Evolutionary conservation across 2,888 invertebrate genomes (phyloP).

Genomic region (Drosophila recens): DNA sequence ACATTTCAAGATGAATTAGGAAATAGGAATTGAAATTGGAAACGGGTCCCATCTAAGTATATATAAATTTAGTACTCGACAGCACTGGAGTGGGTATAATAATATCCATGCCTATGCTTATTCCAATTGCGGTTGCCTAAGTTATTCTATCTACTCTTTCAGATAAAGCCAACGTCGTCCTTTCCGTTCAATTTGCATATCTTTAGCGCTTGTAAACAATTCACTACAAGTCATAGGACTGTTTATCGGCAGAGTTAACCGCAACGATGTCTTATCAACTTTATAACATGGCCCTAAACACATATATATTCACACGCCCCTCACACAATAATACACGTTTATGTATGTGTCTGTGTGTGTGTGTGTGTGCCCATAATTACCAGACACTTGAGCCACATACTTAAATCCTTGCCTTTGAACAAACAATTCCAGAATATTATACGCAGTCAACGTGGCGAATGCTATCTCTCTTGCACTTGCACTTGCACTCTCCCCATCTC

Average conservation of each 20-base stretch:
- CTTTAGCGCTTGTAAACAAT: conserved; percentile 28
- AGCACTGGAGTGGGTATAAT: not conserved
- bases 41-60: not conserved
- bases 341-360: not conserved
- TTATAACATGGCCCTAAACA: conserved; percentile 35
- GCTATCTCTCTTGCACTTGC: not conserved
- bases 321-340: not conserved
- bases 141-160: conserved; percentile 21
- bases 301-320: conserved; percentile 10
- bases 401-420: conserved; percentile 55
- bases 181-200: conserved; percentile 54
- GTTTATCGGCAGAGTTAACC: conserved; percentile 51
- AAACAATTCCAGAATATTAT: conserved; percentile 59
- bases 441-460: conserved; percentile 8
- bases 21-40: not conserved
- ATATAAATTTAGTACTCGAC: not conserved
- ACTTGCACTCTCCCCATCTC: not conserved
- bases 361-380: conserved; percentile 48
- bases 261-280: conserved; percentile 48
- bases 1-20: not conserved
- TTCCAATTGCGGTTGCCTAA: conserved; percentile 18
- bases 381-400: conserved; percentile 57
- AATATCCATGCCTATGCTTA: conserved; percentile 6
- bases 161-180: conserved; percentile 18
- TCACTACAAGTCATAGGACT: conserved; percentile 34